Percentiles rank a stretch among this genome's conserved stretches.
These are phyloP conservation scores for Hemithea aestivaria DNA, from an alignment of 2,888 invertebrate genomes.

Conservation along the genomic window DNA sequence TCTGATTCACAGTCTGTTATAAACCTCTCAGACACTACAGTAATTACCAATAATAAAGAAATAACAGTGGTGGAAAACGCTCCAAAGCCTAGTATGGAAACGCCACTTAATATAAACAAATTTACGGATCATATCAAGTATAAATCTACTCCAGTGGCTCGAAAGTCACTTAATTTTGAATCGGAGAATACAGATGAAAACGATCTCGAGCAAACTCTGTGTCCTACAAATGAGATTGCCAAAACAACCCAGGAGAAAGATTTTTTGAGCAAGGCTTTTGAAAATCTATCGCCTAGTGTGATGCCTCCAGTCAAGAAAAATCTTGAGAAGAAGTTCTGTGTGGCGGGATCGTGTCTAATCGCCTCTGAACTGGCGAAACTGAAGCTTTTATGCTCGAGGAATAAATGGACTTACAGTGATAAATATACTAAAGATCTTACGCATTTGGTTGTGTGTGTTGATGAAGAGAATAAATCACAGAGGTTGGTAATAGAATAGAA, in stretches of 20 bases:
- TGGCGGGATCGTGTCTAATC: slow-evolving; percentile 59
- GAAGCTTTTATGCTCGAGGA: slow-evolving; percentile 46
- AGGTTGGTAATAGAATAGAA: too few relatives aligned
- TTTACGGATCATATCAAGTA: slow-evolving; percentile 59
- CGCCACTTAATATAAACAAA: slow-evolving; percentile 58
- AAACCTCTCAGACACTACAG: slow-evolving; percentile 45
- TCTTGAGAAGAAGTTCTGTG: slow-evolving; percentile 33
- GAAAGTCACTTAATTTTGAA: slow-evolving; percentile 61
- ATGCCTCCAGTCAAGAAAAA: slow-evolving; percentile 28
- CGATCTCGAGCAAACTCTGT: slow-evolving; percentile 53
- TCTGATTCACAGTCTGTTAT: slow-evolving; percentile 37
- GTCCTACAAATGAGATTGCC: slow-evolving; percentile 42
- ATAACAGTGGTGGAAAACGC: slow-evolving; percentile 36
- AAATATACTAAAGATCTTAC: slow-evolving; percentile 58
- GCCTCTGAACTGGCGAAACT: slow-evolving; percentile 41
- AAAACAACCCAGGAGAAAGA: slow-evolving; percentile 65
- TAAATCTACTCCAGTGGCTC: slow-evolving; percentile 65
- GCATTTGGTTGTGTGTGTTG: slow-evolving; percentile 66
- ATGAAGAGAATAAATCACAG: slow-evolving; percentile 61
- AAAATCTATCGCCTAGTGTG: slow-evolving; percentile 39
- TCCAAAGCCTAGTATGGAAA: slow-evolving; percentile 41
- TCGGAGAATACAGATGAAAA: slow-evolving; percentile 33
- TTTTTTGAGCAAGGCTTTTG: slow-evolving; percentile 61
- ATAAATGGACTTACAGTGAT: slow-evolving; percentile 50
- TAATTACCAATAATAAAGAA: slow-evolving; percentile 35